Base-by-base conservation (phyloP, 2,113 vertebrate species). In the Rhinolophus sinicus region DNA sequence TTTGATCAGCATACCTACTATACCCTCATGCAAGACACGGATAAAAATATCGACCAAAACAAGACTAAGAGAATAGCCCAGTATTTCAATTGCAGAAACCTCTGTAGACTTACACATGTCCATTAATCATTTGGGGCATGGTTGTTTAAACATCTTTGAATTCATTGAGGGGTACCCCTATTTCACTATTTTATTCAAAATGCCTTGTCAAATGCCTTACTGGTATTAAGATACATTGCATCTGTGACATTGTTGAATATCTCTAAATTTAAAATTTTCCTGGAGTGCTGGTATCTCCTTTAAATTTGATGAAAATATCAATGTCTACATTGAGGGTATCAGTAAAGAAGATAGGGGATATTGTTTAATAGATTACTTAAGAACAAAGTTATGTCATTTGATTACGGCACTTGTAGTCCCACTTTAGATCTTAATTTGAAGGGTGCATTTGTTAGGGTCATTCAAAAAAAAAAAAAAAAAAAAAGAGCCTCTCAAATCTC, bases 161-260 rank as follows among this genome's bases (percentile, higher is more conserved):
- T 52, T 83, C 78, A 88, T 9, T 69, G 60, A 93, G 8, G 22
- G 15, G 30, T 67, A 84, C 19, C 33, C 10, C 11, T 52, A 5
- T 60, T 93, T 83, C 54, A 82, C 26, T 76, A 54, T 77, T 96
- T 70, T 93, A 12, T 82, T 93, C 83, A 77, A 70, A 88, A 88
- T 92, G 18, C 10, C 28, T 78, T 60, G 47, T 87, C 19, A 82
- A n/a, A 64, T 50, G 11, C 14, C 30, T 86, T 65, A 19, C 26
- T 69, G n/a, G 78, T 52, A 58, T 54, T 19, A 88, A 77, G 89
- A 93, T 50, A 26, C 9, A 47, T 33, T 21, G 22, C 10, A 35
- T 82, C 44, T 54, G 15, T 62, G 26, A 76, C 28, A 78, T 38
- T 50, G 1, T 30, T 91, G 65, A 52, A 65, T 77, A 52, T 33